A percentile compares a stretch with the other conserved stretches of the same genome.
Evolutionary conservation across 2,888 invertebrate genomes (phyloP).

Genomic region (Drosophila macrospina): DNA sequence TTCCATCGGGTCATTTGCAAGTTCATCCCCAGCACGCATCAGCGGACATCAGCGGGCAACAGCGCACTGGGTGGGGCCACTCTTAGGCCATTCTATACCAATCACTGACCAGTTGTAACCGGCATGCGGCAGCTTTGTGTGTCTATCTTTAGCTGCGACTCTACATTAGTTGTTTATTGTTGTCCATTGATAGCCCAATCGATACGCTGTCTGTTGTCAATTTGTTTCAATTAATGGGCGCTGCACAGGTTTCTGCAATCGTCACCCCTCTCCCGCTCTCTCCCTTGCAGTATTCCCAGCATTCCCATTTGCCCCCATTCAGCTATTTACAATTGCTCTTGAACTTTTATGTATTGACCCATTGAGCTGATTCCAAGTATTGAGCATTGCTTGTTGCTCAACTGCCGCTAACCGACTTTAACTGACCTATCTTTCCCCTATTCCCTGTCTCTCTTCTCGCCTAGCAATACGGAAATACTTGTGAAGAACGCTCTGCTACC

Average conservation of each 20-base stretch:
- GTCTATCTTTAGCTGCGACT: constrained; percentile 45
- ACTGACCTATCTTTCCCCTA: constrained; percentile 1
- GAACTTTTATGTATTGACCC: constrained; percentile 56
- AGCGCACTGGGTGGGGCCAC: constrained; percentile 38
- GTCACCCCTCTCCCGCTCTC: not conserved
- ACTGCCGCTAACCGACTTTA: constrained; percentile 40
- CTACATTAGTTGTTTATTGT: constrained; percentile 34
- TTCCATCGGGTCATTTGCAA: constrained; percentile 42
- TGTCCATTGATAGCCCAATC: constrained; percentile 68
- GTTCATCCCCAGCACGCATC: constrained; percentile 55
- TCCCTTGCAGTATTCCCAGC: constrained; percentile 1
- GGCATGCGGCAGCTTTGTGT: constrained; percentile 54
- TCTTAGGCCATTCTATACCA: constrained; percentile 11
- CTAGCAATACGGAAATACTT: constrained; percentile 86
- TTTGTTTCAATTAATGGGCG: constrained; percentile 77
- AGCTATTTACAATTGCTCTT: constrained; percentile 71
- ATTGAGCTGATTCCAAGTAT: constrained; percentile 33
- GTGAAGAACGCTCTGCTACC: constrained; percentile 80
- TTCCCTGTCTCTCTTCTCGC: not conserved
- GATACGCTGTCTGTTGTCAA: constrained; percentile 72
- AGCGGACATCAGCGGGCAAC: constrained; percentile 39
- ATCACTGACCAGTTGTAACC: constrained; percentile 66
- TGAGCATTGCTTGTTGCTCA: constrained; percentile 20
- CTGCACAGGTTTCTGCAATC: constrained; percentile 63
- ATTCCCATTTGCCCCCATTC: constrained; percentile 29